Base-by-base conservation (phyloP, 2,113 vertebrate species). In the Ceratotherium simum region DNA sequence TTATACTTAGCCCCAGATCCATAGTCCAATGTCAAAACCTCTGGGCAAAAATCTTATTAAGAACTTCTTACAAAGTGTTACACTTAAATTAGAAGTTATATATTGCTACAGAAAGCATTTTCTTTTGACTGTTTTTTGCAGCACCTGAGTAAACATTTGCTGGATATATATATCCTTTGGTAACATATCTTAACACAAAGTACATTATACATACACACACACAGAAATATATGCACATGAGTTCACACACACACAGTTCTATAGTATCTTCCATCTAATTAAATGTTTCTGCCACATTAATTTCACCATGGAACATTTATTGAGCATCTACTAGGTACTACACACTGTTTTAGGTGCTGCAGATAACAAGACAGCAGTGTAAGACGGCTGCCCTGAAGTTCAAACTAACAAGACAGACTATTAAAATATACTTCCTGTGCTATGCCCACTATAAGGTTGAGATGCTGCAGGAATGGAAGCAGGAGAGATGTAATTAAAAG, bases 1-100 rank as follows among this genome's bases (percentile, higher is more conserved):
- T 21, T 65, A 65, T 16, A 87, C 8, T 92, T 29, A 89, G 21
- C 23, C 69, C 51, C 8, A 91, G 46, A 94, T 18, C 9, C 29
- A 92, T 0, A 79, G 36, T 64, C 17, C 25, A 87, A 33, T 12
- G 6, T 69, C 69, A 97, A 75, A 92, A 25, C 16, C 46, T 93
- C 18, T 82, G 85, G 20, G 58, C 64, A 79, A 92, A 90, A 73
- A 31, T 78, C 46, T 70, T 95, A 72, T 39, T 96, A 70, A 92
- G 69, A 76, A 83, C 13, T 73, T 90, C 60, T 90, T 79, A 65
- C 6, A 72, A 96, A 81, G 29, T n/a, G 2, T 56, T 76, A 79
- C 33, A 65, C 31, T 81, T 96, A 93, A 62, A 73, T 80, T 84
- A 51, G 18, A 80, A 91, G 75, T 87, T 91, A 93, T 0, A 46